Evolutionary conservation across 2,797 vertebrate species (phyloP).

Genomic region (Sciurus vulgaris): DNA sequence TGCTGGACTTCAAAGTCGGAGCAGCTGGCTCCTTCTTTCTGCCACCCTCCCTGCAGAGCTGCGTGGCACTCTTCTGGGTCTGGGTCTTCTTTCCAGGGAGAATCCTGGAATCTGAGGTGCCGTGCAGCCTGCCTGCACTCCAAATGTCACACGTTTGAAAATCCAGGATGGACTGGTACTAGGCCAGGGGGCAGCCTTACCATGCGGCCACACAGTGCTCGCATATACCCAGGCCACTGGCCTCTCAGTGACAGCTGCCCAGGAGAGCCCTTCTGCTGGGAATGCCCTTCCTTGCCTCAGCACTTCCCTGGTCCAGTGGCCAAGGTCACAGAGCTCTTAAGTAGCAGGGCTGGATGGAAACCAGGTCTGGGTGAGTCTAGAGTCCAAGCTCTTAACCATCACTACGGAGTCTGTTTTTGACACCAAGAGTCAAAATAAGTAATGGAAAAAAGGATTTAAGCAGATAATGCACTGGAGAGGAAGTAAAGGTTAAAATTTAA

Average conservation of each 20-base stretch:
- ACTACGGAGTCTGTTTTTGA: not conserved
- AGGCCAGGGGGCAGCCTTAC: not conserved
- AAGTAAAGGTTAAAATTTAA: slow-evolving; percentile 66
- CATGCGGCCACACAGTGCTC: not conserved
- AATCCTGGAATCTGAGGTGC: not conserved
- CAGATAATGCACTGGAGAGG: not conserved
- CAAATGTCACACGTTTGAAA: not conserved
- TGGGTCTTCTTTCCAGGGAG: slow-evolving; percentile 27
- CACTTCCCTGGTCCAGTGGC: not conserved
- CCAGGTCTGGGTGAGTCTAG: not conserved
- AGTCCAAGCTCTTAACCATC: not conserved
- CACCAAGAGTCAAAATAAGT: not conserved
- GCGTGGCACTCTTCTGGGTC: not conserved
- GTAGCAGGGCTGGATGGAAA: not conserved
- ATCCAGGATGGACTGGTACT: not conserved
- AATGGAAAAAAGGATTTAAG: slow-evolving; percentile 13
- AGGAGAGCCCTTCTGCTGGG: not conserved
- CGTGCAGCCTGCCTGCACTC: not conserved
- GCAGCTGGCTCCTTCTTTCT: not conserved
- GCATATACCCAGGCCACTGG: not conserved
- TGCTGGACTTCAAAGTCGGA: slow-evolving; percentile 20
- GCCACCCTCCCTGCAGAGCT: not conserved
- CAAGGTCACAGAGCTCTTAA: not conserved
- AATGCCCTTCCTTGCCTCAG: not conserved
- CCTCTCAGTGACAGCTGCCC: not conserved